These are phyloP conservation scores for Ectemnius lituratus DNA, from an alignment of 2,888 invertebrate genomes.

Conservation along the genomic window DNA sequence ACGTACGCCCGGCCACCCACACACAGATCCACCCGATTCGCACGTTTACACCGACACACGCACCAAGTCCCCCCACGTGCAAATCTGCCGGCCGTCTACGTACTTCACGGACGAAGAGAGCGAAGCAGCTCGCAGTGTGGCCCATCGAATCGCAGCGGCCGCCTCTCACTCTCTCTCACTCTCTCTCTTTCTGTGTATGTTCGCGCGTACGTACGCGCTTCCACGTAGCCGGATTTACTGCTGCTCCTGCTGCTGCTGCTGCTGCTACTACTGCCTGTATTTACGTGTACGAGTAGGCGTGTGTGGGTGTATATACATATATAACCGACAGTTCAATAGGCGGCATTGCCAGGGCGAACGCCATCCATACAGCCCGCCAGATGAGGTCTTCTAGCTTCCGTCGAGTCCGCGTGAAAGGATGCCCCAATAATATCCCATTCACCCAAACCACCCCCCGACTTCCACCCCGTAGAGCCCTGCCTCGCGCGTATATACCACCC, in stretches of 20 bases:
- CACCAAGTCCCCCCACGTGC: conserved; percentile 16
- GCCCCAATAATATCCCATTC: conserved; percentile 78
- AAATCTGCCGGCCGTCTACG: conserved; percentile 19
- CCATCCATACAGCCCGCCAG: conserved; percentile 75
- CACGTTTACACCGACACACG: background rate
- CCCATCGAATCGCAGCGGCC: too few relatives aligned
- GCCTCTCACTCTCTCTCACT: too few relatives aligned
- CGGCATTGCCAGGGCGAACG: conserved; percentile 74
- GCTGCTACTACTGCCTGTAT: conserved; percentile 16
- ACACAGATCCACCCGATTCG: conserved; percentile 7
- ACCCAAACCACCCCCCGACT: conserved; percentile 68
- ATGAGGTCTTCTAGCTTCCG: conserved; percentile 78
- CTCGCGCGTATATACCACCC: conserved; percentile 43
- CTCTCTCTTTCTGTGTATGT: background rate
- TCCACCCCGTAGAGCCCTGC: conserved; percentile 46
- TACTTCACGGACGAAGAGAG: background rate
- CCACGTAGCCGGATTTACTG: conserved; percentile 11
- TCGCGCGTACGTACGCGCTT: conserved; percentile 19
- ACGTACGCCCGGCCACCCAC: conserved; percentile 43
- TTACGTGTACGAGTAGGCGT: conserved; percentile 22
- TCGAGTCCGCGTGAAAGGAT: conserved; percentile 78
- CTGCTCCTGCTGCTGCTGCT: conserved; percentile 15
- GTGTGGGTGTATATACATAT: conserved; percentile 54
- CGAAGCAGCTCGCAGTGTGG: too few relatives aligned
- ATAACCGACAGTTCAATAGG: conserved; percentile 75